These are phyloP conservation scores for Tetraodon nigroviridis DNA, from an alignment of 2,113 vertebrate genomes.

Conservation along the genomic window DNA sequence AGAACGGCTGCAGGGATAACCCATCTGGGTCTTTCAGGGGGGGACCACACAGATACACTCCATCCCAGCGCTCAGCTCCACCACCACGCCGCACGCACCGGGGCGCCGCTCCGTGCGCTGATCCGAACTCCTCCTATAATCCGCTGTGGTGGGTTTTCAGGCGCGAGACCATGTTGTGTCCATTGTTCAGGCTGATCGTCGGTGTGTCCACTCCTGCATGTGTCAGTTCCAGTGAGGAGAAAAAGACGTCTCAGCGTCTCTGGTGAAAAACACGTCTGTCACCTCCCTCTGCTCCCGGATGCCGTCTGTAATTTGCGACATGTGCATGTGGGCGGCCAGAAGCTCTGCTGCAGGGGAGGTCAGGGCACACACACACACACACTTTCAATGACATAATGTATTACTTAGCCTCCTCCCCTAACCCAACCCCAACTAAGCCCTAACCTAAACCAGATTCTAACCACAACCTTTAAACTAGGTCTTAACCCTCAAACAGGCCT, in stretches of 20 bases:
- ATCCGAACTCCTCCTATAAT: slow-evolving; percentile 35
- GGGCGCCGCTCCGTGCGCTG: slow-evolving; percentile 44
- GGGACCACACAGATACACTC: slow-evolving; percentile 74
- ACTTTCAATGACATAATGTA: not conserved
- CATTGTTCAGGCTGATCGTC: not conserved
- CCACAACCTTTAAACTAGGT: no score
- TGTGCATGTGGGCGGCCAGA: slow-evolving; percentile 27
- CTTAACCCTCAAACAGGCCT: no score
- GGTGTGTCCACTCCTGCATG: slow-evolving; percentile 9
- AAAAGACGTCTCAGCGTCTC: slow-evolving; percentile 1
- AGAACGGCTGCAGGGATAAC: slow-evolving; percentile 59
- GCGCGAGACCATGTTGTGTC: slow-evolving; percentile 13
- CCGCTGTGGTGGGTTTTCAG: slow-evolving; percentile 11
- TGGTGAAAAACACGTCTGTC: not conserved
- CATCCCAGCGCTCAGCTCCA: slow-evolving; percentile 52
- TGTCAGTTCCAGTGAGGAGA: slow-evolving; percentile 12
- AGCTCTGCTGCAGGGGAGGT: slow-evolving; percentile 20
- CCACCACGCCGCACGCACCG: slow-evolving; percentile 45
- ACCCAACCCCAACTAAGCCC: no score
- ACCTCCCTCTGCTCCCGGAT: slow-evolving; percentile 16
- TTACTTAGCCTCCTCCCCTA: not conserved
- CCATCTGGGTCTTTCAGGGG: slow-evolving; percentile 67
- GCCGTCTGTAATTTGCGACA: slow-evolving; percentile 16
- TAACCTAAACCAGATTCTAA: no score
- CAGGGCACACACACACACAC: slow-evolving; percentile 21